These are phyloP conservation scores for Oncorhynchus nerka DNA, from an alignment of 2,113 vertebrate species.

Conservation along the genomic window DNA sequence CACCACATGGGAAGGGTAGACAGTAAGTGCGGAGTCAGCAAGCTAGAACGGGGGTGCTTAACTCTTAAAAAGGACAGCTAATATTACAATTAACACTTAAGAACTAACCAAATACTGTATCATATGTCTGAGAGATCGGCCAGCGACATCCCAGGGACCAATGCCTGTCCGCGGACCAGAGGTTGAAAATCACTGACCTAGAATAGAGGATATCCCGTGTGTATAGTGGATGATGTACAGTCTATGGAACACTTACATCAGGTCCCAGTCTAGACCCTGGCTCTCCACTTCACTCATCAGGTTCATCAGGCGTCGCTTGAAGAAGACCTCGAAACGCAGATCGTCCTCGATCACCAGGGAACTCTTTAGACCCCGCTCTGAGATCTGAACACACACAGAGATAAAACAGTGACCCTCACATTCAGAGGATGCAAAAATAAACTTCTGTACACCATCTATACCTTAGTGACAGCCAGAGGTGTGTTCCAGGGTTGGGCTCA, in stretches of 20 bases:
- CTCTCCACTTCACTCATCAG: slow-evolving; percentile 83
- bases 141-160: too few species aligned
- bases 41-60: too few species aligned
- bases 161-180: too few species aligned
- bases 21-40: too few species aligned
- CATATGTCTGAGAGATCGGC: too few species aligned
- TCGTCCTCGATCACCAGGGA: slow-evolving; percentile 90
- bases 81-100: too few species aligned
- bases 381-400: slow-evolving; percentile 68
- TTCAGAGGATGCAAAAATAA: background rate
- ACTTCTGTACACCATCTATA: background rate
- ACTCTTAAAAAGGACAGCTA: too few species aligned
- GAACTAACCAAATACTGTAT: too few species aligned
- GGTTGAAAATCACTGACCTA: background rate
- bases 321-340: slow-evolving; percentile 91
- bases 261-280: slow-evolving; percentile 83
- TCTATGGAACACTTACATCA: slow-evolving; percentile 76
- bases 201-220: background rate
- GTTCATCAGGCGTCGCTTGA: slow-evolving; percentile 85
- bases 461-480: background rate
- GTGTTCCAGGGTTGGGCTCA: background rate
- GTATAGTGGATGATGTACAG: too few species aligned
- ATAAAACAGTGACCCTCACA: background rate
- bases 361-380: slow-evolving; percentile 69
- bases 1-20: background rate